Evolutionary conservation across 2,797 vertebrate genomes (phyloP), one percentile per base, ranked within the genome.

Genomic region (Gorsachius magnificus): DNA sequence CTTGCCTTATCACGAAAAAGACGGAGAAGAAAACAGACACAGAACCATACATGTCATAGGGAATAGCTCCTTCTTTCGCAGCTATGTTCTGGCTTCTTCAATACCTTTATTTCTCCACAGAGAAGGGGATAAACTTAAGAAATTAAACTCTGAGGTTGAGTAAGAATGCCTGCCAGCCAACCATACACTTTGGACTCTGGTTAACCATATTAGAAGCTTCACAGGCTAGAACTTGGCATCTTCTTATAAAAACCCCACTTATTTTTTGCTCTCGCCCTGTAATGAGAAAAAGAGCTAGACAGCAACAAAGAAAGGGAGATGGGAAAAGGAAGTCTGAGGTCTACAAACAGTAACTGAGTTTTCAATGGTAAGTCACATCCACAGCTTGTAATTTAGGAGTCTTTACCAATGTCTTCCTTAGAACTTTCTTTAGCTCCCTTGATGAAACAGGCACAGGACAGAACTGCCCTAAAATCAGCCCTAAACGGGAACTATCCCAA

Each of bases 41-140:
- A 81, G 48, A 91, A 66, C 17, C 16, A 58, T 0, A 0, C 0
- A 1, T 5, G 12, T 29, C 25, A 20, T 7, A 68, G 16, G 45
- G 5, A 93, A 68, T 25, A 89, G 8, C 18, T 60, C 43, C 68
- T 71, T 63, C 35, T 50, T 57, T 33, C 1, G 1, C 48, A 91
- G 46, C 64, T 70, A 48, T 1, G 2, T 20, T 71, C 36, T 48
- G 35, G 31, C 38, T 50, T 80, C 56, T 68, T 77, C 38, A 43
- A 31, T 79, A 33, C 24, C 25, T 87, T 89, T 46, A 35, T 51
- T 81, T 76, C 45, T 60, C 25, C 48, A 90, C 1, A 57, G 41
- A 83, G 38, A 56, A 83, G 17, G 16, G 14, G 20, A 76, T 54
- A 85, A 87, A 70, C 24, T 58, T 56, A 31, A 78, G n/a, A 74